Base-by-base conservation (phyloP, 2,113 vertebrate genomes). In the Lophotis ruficrista region DNA sequence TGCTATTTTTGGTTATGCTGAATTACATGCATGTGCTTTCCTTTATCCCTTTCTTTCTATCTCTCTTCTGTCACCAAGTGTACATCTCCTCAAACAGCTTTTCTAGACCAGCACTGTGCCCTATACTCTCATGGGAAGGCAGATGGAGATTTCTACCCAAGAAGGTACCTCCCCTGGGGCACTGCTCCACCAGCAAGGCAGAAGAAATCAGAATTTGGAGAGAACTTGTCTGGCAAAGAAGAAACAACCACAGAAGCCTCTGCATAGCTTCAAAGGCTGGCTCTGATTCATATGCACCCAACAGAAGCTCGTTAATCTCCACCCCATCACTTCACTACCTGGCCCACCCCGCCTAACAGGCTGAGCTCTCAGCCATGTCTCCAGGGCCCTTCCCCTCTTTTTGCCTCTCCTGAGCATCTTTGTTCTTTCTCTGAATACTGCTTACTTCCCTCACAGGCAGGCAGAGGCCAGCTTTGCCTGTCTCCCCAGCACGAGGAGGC, bases 221-320 rank as follows among this genome's bases (percentile, higher is more conserved):
- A 79, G 37, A 58, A 35, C 66, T 50, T 47, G 41, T 41, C 87
- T 79, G 37, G 41, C 56, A 21, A 61, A 81, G 61, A 77, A 94
- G 43, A 54, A 88, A 78, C 53, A 60, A 50, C 37, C 72, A 4
- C 75, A 70, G 14, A 48, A 75, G 45, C 69, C 35, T 60, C 64
- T 43, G 20, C 72, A 35, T 1, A n/a, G 43, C 76, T 96, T 86
- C 92, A 94, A 95, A 97, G 75, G 60, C 90, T 83, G 85, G 2
- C 45, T 48, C 43, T 81, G 73, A 65, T 75, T 89, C 64, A n/a
- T 6, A 31, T 20, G 80, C 48, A 54, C 43, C 69, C 81, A 82
- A 18, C 73, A 95, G 89, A 51, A 90, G 81, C 92, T 92, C 12
- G 8, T 89, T 90, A 75, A 84, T 73, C 56, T 83, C 50, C 76